Evolutionary conservation across 2,797 vertebrate genomes (phyloP).

Genomic region (Decapterus maruadsi): DNA sequence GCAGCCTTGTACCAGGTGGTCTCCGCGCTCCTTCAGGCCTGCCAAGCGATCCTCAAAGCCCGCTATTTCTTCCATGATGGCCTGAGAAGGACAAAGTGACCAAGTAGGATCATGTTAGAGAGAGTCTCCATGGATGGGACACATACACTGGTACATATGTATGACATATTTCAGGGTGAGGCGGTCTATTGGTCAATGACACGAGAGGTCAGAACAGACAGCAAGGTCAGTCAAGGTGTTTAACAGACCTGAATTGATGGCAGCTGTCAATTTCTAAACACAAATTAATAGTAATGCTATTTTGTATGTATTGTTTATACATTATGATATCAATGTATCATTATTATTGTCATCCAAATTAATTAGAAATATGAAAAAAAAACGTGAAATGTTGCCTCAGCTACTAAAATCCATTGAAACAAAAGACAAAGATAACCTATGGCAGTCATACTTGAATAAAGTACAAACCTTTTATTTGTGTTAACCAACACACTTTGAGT

Average conservation of each 20-base stretch:
- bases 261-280: background rate
- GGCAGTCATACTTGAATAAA: background rate
- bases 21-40: constrained; percentile 89
- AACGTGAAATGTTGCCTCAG: background rate
- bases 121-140: constrained; percentile 24
- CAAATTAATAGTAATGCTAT: background rate
- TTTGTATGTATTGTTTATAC: background rate
- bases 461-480: background rate
- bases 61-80: constrained; percentile 98
- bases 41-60: constrained; percentile 95
- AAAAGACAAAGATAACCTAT: background rate
- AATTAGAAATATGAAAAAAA: background rate
- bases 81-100: constrained; percentile 82
- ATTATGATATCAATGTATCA: background rate
- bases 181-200: constrained; percentile 26
- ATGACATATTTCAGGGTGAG: constrained; percentile 14
- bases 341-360: background rate
- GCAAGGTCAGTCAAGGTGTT: constrained; percentile 6
- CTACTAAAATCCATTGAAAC: background rate
- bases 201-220: constrained; percentile 35
- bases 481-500: too few relatives aligned
- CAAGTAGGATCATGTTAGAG: constrained; percentile 30
- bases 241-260: constrained; percentile 12
- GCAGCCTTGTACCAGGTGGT: constrained; percentile 90
- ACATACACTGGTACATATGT: background rate